phyloP scores from a whole-genome alignment of 2,113 vertebrate genomes.

The Toxotes chatareus region DNA sequence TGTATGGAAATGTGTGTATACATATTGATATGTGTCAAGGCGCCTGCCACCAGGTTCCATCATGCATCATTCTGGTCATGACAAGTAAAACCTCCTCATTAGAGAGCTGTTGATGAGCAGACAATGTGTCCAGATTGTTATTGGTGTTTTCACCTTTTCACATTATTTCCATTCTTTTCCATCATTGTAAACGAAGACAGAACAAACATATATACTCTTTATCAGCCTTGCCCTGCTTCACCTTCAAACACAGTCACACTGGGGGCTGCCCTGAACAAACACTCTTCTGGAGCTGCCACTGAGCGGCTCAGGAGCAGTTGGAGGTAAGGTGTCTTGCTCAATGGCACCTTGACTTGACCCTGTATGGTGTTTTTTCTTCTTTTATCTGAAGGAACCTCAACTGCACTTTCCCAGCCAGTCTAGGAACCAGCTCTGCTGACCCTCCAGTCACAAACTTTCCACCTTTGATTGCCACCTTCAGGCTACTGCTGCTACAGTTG shows the following conservation, averaged over 20 bases:
- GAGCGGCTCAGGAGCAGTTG: constrained; percentile 46
- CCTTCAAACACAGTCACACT: constrained; percentile 50
- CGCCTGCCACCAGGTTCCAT: constrained; percentile 42
- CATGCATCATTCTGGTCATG: constrained; percentile 57
- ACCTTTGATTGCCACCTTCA: constrained; percentile 11
- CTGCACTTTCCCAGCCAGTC: constrained; percentile 9
- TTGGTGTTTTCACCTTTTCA: constrained; percentile 2
- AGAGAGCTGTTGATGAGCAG: constrained; percentile 34
- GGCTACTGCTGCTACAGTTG: constrained; percentile 11
- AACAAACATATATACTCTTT: constrained; percentile 13
- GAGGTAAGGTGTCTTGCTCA: constrained; percentile 65
- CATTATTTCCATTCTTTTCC: neutral
- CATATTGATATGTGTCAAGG: constrained; percentile 51
- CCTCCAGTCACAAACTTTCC: constrained; percentile 30
- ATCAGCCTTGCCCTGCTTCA: constrained; percentile 33
- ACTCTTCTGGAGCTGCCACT: constrained; percentile 38
- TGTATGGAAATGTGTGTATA: constrained; percentile 24
- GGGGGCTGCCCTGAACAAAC: constrained; percentile 52
- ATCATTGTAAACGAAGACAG: constrained; percentile 1
- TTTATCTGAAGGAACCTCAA: constrained; percentile 23
- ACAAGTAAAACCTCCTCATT: constrained; percentile 48
- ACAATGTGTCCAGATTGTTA: constrained; percentile 7
- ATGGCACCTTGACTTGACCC: constrained; percentile 63
- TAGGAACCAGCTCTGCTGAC: constrained; percentile 20
- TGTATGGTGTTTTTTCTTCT: neutral